A percentile compares a stretch with the other conserved stretches of the same genome.
These are phyloP conservation scores for Holothuria leucospilota DNA, from an alignment of 53 echinoderm and acorn worm species.

Conservation along the genomic window DNA sequence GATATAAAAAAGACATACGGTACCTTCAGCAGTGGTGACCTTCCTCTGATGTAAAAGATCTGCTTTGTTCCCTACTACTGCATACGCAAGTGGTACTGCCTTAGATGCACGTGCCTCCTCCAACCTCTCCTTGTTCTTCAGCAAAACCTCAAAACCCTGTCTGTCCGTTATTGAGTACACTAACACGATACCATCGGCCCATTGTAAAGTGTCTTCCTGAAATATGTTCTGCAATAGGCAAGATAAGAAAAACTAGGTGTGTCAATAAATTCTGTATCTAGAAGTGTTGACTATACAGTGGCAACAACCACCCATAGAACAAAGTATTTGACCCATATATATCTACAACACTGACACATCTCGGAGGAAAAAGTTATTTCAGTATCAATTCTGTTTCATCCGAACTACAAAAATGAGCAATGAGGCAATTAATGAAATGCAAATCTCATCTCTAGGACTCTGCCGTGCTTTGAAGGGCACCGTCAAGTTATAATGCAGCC, in stretches of 20 bases:
- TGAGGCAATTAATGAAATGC: no score
- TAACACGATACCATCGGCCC: constrained; percentile 88
- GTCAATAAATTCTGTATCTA: no score
- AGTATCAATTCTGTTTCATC: no score
- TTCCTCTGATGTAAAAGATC: constrained; percentile 85
- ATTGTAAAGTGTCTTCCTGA: constrained; percentile 74
- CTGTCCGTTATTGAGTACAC: constrained; percentile 88
- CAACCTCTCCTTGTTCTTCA: constrained; percentile 52
- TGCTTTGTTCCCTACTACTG: constrained; percentile 81
- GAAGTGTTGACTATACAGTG: no score
- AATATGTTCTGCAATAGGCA: constrained; percentile 62
- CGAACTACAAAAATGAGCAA: no score
- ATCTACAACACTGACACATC: no score
- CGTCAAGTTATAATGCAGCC: no score
- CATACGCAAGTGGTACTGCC: constrained; percentile 76
- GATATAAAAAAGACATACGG: background rate
- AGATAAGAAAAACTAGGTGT: background rate
- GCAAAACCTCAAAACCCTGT: constrained; percentile 70
- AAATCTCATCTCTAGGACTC: no score
- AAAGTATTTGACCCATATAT: no score
- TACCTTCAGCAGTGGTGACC: constrained; percentile 78
- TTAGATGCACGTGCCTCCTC: constrained; percentile 71
- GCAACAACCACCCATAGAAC: no score
- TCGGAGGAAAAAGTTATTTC: no score
- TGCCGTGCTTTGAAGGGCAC: no score